Evolutionary conservation across 2,113 vertebrate genomes (phyloP).

Genomic region (Myotis davidii): DNA sequence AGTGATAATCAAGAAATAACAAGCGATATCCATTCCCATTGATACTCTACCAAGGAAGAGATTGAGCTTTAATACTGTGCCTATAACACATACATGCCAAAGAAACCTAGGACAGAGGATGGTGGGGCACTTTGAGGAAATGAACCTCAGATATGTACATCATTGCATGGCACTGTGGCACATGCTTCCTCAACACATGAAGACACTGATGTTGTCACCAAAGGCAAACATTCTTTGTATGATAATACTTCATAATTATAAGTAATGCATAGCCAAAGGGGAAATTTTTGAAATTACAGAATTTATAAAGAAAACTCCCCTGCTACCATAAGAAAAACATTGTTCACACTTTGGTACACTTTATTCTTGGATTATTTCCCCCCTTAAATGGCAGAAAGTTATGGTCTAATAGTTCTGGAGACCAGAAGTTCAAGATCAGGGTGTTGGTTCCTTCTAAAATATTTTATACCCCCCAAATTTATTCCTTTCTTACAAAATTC

Average conservation of each 20-base stretch:
- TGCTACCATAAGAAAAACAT: neutral
- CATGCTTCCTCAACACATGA: neutral
- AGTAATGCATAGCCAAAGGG: neutral
- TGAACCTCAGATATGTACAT: neutral
- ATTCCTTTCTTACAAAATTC: neutral
- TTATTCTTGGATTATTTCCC: neutral
- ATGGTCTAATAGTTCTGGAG: neutral
- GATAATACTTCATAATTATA: neutral
- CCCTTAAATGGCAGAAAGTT: neutral
- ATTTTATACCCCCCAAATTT: neutral
- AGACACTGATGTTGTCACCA: neutral
- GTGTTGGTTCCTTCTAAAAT: neutral
- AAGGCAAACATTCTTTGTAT: neutral
- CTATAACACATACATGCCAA: neutral
- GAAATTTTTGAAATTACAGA: neutral
- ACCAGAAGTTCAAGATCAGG: neutral
- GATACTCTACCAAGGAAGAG: neutral
- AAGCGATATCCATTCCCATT: neutral
- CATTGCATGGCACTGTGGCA: neutral
- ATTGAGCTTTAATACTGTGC: neutral
- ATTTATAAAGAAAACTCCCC: neutral
- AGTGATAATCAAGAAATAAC: constrained; percentile 6
- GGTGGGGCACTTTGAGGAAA: neutral
- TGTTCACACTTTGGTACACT: neutral
- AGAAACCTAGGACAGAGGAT: neutral